A percentile compares a stretch with the other conserved stretches of the same genome.
Evolutionary conservation across 2,113 vertebrate species (phyloP).

Genomic region (Oenanthe melanoleuca): DNA sequence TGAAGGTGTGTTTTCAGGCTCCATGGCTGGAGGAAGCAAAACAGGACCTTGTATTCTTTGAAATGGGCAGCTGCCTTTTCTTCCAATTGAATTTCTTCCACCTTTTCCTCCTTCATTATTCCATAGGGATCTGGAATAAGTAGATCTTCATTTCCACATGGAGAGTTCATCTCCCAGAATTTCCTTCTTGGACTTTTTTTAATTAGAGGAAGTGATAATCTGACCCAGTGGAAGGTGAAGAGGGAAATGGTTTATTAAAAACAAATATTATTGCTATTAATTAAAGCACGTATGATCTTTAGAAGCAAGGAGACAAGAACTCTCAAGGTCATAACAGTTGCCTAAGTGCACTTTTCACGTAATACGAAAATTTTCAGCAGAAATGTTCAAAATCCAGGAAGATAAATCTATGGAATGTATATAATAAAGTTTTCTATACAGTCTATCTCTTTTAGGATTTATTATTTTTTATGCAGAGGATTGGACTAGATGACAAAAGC

Average conservation of each 20-base stretch:
- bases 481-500: neutral
- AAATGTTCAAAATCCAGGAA: neutral
- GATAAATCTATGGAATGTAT: neutral
- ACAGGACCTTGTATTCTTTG: neutral
- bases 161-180: slow-evolving; percentile 40
- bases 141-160: slow-evolving; percentile 4
- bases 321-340: neutral
- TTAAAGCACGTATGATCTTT: neutral
- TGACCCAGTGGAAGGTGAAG: neutral
- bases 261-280: neutral
- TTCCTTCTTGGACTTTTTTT: slow-evolving; percentile 31
- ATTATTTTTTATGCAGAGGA: neutral
- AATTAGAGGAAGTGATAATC: slow-evolving; percentile 35
- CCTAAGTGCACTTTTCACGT: neutral
- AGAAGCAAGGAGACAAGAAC: neutral
- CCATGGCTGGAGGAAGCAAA: neutral
- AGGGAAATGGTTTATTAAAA: slow-evolving; percentile 9
- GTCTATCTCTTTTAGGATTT: neutral
- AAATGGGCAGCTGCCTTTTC: neutral
- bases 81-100: neutral
- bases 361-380: neutral
- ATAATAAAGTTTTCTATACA: neutral
- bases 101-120: slow-evolving; percentile 10
- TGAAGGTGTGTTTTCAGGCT: neutral
- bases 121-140: neutral